Evolutionary conservation across 1,140 invertebrate species (phyloP).

Genomic region (Drosophila dunni): DNA sequence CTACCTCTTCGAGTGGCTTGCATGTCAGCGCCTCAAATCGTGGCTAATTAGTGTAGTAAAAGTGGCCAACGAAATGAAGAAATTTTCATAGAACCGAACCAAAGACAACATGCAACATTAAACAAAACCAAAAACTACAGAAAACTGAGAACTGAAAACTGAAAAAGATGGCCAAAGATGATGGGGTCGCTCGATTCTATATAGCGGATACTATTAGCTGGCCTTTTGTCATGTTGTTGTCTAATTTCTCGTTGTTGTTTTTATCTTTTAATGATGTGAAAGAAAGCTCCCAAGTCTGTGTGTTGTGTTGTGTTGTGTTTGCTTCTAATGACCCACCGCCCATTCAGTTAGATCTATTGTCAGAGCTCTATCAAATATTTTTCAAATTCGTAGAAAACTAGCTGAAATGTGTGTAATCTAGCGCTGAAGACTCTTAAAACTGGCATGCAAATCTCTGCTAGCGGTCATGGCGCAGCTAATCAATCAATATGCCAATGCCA

Average conservation of each 20-base stretch:
- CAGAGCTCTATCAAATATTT: slow-evolving; percentile 41
- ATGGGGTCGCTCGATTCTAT: slow-evolving; percentile 34
- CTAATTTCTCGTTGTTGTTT: slow-evolving; percentile 51
- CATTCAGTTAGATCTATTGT: slow-evolving; percentile 31
- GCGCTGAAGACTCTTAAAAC: neutral
- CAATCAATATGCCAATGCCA: slow-evolving; percentile 47
- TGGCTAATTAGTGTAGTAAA: slow-evolving; percentile 62
- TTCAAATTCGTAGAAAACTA: slow-evolving; percentile 38
- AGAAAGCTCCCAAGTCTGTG: slow-evolving; percentile 30
- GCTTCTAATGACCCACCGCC: slow-evolving; percentile 50
- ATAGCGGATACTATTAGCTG: slow-evolving; percentile 50
- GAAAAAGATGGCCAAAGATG: slow-evolving; percentile 24
- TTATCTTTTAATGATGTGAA: slow-evolving; percentile 60
- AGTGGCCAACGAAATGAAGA: slow-evolving; percentile 55
- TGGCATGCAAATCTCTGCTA: slow-evolving; percentile 53
- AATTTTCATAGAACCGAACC: slow-evolving; percentile 47
- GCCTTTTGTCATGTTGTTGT: slow-evolving; percentile 47
- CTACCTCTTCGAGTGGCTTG: slow-evolving; percentile 15
- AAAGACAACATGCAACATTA: slow-evolving; percentile 33
- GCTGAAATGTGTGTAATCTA: slow-evolving; percentile 18
- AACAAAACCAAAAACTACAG: slow-evolving; percentile 9
- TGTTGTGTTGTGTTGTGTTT: neutral
- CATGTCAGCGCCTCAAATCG: slow-evolving; percentile 55
- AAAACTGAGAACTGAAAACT: neutral
- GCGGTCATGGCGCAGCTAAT: slow-evolving; percentile 43